Percentiles rank a stretch among this genome's conserved stretches.
phyloP scores from a whole-genome alignment of 2,113 vertebrate genomes.

The Cranoglanis bouderius region DNA sequence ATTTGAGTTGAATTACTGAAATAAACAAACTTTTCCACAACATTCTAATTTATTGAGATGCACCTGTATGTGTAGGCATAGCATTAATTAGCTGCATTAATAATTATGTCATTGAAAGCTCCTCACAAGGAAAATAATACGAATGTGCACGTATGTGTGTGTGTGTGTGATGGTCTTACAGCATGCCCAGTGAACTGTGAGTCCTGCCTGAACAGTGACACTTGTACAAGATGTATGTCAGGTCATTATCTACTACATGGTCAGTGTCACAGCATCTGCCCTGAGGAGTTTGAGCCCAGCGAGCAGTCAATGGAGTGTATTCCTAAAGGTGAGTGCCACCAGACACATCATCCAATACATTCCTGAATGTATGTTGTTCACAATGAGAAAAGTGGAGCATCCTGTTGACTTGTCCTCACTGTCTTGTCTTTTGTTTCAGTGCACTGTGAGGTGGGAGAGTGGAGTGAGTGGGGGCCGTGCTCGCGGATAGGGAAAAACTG shows the following conservation, averaged over 20 bases:
- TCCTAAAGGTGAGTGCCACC: slow-evolving; percentile 77
- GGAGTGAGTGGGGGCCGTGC: slow-evolving; percentile 91
- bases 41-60: no score
- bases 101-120: neutral
- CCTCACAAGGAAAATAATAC: neutral
- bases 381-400: neutral
- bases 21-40: no score
- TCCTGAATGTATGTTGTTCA: slow-evolving; percentile 13
- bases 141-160: no score
- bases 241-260: slow-evolving; percentile 89
- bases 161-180: slow-evolving; percentile 60
- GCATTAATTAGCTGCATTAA: neutral
- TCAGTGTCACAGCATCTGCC: slow-evolving; percentile 90
- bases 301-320: slow-evolving; percentile 92
- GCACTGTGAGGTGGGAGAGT: slow-evolving; percentile 89
- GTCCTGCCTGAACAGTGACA: slow-evolving; percentile 89
- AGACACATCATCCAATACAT: neutral
- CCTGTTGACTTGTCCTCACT: slow-evolving; percentile 8
- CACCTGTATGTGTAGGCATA: neutral
- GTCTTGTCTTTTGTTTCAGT: slow-evolving; percentile 75
- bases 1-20: no score
- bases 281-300: slow-evolving; percentile 86
- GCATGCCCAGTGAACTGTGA: slow-evolving; percentile 95
- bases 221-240: slow-evolving; percentile 87
- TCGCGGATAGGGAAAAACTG: slow-evolving; percentile 87